Conservation (phyloP, 2,797 vertebrate genomes). For the Pangasius djambal region DNA sequence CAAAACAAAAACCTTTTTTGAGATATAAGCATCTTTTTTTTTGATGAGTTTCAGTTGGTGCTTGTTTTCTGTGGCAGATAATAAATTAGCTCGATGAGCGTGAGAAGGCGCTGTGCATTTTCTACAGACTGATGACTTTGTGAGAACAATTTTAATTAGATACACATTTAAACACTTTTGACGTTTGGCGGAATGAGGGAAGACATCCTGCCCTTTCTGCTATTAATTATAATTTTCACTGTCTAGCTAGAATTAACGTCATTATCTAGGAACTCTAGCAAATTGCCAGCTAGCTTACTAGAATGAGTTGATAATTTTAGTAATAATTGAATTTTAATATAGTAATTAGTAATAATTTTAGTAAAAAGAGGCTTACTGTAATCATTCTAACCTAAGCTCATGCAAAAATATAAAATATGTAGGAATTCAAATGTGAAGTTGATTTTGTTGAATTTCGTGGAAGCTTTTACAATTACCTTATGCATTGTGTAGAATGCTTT, state of each 20-base stretch:
- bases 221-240: not conserved
- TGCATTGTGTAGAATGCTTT: not conserved
- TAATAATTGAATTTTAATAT: too few species aligned
- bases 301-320: not conserved
- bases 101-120: conserved; percentile 68
- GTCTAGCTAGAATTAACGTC: not conserved
- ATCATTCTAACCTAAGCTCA: not conserved
- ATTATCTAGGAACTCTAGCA: not conserved
- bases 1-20: not conserved
- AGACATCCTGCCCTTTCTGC: not conserved
- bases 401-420: not conserved
- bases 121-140: conserved; percentile 47
- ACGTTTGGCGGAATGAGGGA: not conserved
- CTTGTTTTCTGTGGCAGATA: conserved; percentile 8
- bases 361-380: not conserved
- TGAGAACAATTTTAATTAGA: conserved; percentile 59
- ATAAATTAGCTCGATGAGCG: conserved; percentile 9
- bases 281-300: not conserved
- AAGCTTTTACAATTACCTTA: not conserved
- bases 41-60: conserved; percentile 51
- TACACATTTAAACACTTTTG: not conserved
- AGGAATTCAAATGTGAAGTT: not conserved
- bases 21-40: not conserved
- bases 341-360: too few species aligned
- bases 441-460: not conserved